phyloP scores from a whole-genome alignment of 2,888 invertebrate genomes.

The Lycaena phlaeas region DNA sequence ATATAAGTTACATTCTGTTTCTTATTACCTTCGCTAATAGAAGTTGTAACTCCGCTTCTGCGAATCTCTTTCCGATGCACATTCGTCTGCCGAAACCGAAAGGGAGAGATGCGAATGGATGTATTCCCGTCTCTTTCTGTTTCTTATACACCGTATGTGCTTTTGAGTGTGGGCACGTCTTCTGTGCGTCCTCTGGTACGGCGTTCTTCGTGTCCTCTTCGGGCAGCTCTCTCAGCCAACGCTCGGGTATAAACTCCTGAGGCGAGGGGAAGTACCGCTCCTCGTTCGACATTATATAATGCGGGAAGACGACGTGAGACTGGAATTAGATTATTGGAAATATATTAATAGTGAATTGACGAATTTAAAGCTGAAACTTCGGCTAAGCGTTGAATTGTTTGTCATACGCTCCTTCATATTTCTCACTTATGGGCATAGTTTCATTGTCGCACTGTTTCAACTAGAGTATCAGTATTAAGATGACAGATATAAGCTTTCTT shows the following conservation, averaged over 20 bases:
- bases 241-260: slow-evolving; percentile 79
- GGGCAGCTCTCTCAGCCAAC: slow-evolving; percentile 78
- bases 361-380: too few relatives aligned
- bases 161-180: slow-evolving; percentile 17
- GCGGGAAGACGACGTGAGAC: slow-evolving; percentile 86
- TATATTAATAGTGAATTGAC: slow-evolving; percentile 1
- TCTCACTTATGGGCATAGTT: too few relatives aligned
- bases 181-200: slow-evolving; percentile 7
- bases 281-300: slow-evolving; percentile 82
- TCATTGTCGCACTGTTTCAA: too few relatives aligned
- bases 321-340: slow-evolving; percentile 58
- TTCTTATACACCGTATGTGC: slow-evolving; percentile 35
- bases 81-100: slow-evolving; percentile 85
- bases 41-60: slow-evolving; percentile 84
- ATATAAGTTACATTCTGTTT: too few relatives aligned
- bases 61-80: slow-evolving; percentile 85
- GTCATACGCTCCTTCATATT: too few relatives aligned
- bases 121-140: slow-evolving; percentile 74
- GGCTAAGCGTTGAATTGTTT: too few relatives aligned
- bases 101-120: slow-evolving; percentile 82
- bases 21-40: slow-evolving; percentile 78
- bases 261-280: slow-evolving; percentile 82
- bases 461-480: too few relatives aligned
- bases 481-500: too few relatives aligned
- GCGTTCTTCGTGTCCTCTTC: slow-evolving; percentile 13